phyloP scores from a whole-genome alignment of 2,888 invertebrate species.

The Caenorhabditis virilis region DNA sequence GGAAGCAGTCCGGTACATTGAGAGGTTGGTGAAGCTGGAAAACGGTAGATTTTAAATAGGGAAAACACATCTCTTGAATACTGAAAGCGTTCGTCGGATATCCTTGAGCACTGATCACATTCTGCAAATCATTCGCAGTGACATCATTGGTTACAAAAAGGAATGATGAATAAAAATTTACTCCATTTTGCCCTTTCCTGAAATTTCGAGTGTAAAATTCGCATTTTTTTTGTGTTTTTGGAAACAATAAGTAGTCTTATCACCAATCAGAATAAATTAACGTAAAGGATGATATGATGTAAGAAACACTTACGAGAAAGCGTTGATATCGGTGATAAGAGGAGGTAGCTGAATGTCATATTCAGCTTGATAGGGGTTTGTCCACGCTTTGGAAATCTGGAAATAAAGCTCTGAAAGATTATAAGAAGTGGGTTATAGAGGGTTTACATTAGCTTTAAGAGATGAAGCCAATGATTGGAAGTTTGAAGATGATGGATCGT shows the following conservation, averaged over 20 bases:
- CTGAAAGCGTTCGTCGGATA: constrained; percentile 16
- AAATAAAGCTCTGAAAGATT: background rate
- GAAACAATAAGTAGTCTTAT: too few species aligned
- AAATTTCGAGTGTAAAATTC: background rate
- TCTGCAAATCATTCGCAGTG: constrained; percentile 2
- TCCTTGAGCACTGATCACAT: constrained; percentile 7
- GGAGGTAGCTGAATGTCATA: constrained; percentile 6
- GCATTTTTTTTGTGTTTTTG: background rate
- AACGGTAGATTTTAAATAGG: background rate
- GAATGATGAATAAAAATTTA: constrained; percentile 25
- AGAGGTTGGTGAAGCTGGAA: constrained; percentile 17
- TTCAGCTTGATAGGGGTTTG: background rate
- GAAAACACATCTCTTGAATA: background rate
- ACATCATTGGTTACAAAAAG: constrained; percentile 10
- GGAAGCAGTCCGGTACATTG: constrained; percentile 26
- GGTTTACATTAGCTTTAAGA: constrained; percentile 12
- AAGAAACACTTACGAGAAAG: constrained; percentile 18
- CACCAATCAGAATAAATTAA: background rate
- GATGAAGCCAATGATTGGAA: constrained; percentile 8
- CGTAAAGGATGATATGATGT: background rate
- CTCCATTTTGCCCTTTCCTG: constrained; percentile 20
- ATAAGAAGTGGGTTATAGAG: background rate
- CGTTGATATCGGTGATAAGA: constrained; percentile 17
- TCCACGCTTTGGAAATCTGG: constrained; percentile 15
- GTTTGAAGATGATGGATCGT: constrained; percentile 6